phyloP scores from a whole-genome alignment of 2,113 vertebrate genomes.

The Myotis davidii region DNA sequence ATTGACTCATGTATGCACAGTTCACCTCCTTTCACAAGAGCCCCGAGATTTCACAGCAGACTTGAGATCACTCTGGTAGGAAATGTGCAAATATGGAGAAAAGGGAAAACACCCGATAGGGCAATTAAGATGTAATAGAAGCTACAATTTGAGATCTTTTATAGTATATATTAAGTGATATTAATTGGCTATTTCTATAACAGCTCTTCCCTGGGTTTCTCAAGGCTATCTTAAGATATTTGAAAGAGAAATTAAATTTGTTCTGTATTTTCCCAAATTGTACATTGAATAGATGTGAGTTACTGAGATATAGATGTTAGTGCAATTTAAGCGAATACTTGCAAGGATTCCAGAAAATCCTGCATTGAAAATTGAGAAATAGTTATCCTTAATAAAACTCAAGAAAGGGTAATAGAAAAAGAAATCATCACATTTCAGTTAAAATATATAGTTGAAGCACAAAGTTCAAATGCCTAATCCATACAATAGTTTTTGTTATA shows the following conservation, averaged over 20 bases:
- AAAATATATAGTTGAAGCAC: background rate
- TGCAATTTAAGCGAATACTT: background rate
- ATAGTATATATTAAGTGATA: background rate
- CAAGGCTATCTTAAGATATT: background rate
- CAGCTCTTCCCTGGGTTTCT: background rate
- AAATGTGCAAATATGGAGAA: background rate
- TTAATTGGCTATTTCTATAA: background rate
- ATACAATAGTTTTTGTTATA: background rate
- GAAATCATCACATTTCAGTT: background rate
- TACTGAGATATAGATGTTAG: background rate
- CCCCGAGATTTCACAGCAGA: background rate
- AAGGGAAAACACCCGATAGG: background rate
- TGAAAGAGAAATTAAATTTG: conserved; percentile 19
- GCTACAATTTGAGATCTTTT: background rate
- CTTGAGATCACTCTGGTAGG: background rate
- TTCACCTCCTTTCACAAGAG: background rate
- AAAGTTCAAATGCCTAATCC: conserved; percentile 1
- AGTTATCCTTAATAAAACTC: background rate
- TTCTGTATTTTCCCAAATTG: background rate
- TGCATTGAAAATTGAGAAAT: background rate
- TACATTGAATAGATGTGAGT: background rate
- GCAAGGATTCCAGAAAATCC: background rate
- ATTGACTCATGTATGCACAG: background rate
- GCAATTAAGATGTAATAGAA: background rate
- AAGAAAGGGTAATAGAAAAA: conserved; percentile 17